A percentile compares a stretch with the other conserved stretches of the same genome.
These are phyloP conservation scores for Nysson spinosus DNA, from an alignment of 2,888 invertebrate genomes.

Conservation along the genomic window DNA sequence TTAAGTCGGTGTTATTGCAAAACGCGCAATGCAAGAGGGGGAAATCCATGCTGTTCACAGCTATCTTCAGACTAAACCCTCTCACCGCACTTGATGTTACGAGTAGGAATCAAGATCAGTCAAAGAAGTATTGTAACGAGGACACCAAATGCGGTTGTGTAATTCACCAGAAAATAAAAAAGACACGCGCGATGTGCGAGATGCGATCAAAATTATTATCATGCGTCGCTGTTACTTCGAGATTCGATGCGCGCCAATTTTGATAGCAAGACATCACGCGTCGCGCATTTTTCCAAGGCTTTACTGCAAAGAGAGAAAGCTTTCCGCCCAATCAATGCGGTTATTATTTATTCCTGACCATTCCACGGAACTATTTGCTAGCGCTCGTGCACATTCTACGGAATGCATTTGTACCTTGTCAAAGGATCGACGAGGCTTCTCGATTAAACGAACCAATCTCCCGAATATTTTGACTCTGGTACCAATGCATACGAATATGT, in stretches of 20 bases:
- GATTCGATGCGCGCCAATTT: background rate
- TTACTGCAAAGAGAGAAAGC: conserved; percentile 65
- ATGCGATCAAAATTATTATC: conserved; percentile 17
- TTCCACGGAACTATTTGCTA: conserved; percentile 70
- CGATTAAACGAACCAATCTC: background rate
- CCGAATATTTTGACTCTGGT: conserved; percentile 21
- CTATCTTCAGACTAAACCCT: conserved; percentile 42
- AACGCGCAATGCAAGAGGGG: conserved; percentile 48
- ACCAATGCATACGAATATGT: conserved; percentile 52
- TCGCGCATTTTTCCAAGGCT: conserved; percentile 61
- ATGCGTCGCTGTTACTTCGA: background rate
- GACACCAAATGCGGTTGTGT: conserved; percentile 32
- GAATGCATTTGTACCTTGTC: conserved; percentile 59
- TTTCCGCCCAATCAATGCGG: conserved; percentile 62
- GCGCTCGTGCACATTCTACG: conserved; percentile 61
- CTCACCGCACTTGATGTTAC: conserved; percentile 39
- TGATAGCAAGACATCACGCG: conserved; percentile 58
- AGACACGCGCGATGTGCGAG: conserved; percentile 21
- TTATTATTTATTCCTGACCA: conserved; percentile 60
- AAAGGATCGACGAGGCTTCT: conserved; percentile 15
- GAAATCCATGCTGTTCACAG: conserved; percentile 30
- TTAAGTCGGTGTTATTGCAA: conserved; percentile 48
- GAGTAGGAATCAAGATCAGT: background rate
- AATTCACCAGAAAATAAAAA: conserved; percentile 18
- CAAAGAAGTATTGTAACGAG: background rate